Evolutionary conservation across 2,888 invertebrate species (phyloP), one percentile per base, ranked within the genome.

Genomic region (Lasius platythorax): DNA sequence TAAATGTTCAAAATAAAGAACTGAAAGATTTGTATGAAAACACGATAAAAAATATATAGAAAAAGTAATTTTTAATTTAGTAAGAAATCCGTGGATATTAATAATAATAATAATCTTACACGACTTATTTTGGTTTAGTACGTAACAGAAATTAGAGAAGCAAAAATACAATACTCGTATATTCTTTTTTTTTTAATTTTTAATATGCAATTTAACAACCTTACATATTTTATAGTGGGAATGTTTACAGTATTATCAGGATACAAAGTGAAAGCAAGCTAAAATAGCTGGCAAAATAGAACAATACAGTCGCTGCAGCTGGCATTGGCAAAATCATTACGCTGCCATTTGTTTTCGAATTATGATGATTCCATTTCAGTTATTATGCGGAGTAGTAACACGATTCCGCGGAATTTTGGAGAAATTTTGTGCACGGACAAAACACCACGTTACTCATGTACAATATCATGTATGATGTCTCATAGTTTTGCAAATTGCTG

Each of bases 361-460:
- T 79, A 79, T 58, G 53, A 79, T 58, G 61, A 79, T 79, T 61
- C 46, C 72, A 79, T 61, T 79, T 78, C 68, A 68, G 70, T 78
- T 79, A 79, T 79, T 79, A 72, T 61, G 79, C 72, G 43, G 33
- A 79, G 43, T 40, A 70, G 58, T 61, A 23, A 79, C 23, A 33
- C 46, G 40, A 63, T 66, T 56, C 18, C 18, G 15, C 33, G 53
- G 12, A 46, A 79, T 67, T 67, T 67, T 23, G 46, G 43, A 23
- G 23, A 28, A 72, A 46, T 43, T 70, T 56, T 58, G 58, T 43
- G 30, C 72, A 33, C 46, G n/a, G 23, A 58, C 72, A 33, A 79
- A 72, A 78, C 70, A 58, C 15, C 33, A 30, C 30, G 43, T 58
- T 70, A 58, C 30, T 15, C 70, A 33, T 30, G 43, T 30, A 30